Conservation (phyloP, 2,888 invertebrate genomes). For the Sarcophaga carnaria region DNA sequence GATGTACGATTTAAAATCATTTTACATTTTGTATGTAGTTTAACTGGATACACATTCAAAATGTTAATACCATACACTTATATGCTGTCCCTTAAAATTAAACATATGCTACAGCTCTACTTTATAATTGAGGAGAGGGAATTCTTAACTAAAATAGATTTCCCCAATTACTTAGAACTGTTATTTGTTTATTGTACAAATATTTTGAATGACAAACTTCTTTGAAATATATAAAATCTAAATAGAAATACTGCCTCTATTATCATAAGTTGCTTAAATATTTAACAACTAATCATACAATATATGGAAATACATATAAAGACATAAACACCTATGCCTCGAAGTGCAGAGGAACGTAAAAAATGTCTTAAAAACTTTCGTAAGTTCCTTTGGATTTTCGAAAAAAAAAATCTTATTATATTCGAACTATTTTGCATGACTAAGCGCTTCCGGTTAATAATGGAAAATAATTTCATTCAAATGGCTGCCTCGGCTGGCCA, state of each 20-base stretch:
- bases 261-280: not conserved
- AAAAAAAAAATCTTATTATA: no score
- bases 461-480: no score
- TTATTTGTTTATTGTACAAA: constrained; percentile 17
- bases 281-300: not conserved
- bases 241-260: not conserved
- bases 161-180: not conserved
- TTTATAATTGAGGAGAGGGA: not conserved
- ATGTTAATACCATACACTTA: not conserved
- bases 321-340: not conserved
- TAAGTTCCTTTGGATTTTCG: not conserved
- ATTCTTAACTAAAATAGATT: not conserved
- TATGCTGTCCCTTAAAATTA: not conserved
- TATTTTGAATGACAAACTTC: not conserved
- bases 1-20: no score
- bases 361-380: not conserved
- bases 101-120: not conserved
- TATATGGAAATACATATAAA: not conserved
- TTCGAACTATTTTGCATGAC: no score
- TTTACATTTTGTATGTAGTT: no score
- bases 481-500: no score
- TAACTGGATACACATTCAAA: not conserved
- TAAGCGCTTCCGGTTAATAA: no score
- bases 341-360: not conserved
- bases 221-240: not conserved